These are phyloP conservation scores for Colistium nudipinnis DNA, from an alignment of 2,113 vertebrate species.

Conservation along the genomic window DNA sequence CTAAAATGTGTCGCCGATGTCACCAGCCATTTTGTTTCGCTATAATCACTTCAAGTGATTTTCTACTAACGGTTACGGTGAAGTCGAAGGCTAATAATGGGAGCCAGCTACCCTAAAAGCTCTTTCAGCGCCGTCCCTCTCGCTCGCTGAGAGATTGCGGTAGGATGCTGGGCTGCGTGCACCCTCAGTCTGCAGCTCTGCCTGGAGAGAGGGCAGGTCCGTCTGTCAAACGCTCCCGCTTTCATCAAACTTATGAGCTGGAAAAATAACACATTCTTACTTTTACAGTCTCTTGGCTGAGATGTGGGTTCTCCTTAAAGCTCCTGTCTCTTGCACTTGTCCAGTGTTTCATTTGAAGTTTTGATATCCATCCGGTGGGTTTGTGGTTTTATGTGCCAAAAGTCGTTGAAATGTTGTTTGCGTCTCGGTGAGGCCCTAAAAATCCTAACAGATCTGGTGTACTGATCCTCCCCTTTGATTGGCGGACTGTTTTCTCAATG, in stretches of 20 bases:
- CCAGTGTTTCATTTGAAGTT: conserved; percentile 4
- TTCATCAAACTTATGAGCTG: conserved; percentile 26
- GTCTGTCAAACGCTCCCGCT: neutral
- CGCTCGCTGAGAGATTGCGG: neutral
- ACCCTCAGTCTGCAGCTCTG: neutral
- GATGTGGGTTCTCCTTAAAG: neutral
- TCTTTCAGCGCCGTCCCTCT: conserved; percentile 14
- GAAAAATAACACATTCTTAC: conserved; percentile 25
- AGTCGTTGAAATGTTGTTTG: too few relatives aligned
- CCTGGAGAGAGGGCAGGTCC: neutral
- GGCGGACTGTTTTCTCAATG: neutral
- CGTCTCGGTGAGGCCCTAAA: too few relatives aligned
- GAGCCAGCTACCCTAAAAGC: neutral
- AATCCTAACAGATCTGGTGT: too few relatives aligned
- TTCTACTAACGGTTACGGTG: conserved; percentile 2
- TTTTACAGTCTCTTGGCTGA: neutral
- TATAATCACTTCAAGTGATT: neutral
- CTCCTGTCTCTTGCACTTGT: neutral
- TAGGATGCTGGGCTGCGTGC: conserved; percentile 27
- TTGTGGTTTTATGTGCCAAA: neutral
- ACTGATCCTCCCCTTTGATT: neutral
- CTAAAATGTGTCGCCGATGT: neutral
- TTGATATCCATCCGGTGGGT: neutral
- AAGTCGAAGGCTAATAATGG: neutral
- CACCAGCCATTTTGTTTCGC: neutral